Evolutionary conservation across 1,140 invertebrate species (phyloP).

Genomic region (Trachelipus rathkii): DNA sequence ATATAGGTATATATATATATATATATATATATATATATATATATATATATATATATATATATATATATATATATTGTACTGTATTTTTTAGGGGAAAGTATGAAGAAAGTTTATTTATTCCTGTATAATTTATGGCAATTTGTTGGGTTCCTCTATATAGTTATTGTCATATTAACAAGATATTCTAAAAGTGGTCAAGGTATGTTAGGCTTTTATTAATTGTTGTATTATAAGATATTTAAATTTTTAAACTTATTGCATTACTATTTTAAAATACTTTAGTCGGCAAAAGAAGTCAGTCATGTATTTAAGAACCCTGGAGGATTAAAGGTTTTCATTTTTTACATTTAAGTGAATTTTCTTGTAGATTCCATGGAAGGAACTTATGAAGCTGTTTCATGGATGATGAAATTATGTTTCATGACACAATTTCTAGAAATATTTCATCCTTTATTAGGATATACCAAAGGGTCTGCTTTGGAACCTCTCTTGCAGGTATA

Average conservation of each 20-base stretch:
- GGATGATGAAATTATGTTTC: constrained; percentile 72
- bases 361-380: constrained; percentile 62
- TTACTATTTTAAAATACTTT: too few species aligned
- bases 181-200: constrained; percentile 69
- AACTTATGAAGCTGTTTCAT: constrained; percentile 71
- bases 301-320: too few species aligned
- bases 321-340: too few species aligned
- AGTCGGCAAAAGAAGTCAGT: too few species aligned
- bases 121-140: constrained; percentile 89
- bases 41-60: too few species aligned
- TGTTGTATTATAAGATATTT: too few species aligned
- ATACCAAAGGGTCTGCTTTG: constrained; percentile 66
- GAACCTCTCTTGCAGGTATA: constrained; percentile 57
- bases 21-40: too few species aligned
- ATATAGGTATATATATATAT: too few species aligned
- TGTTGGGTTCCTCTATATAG: constrained; percentile 75
- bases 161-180: constrained; percentile 67
- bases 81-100: constrained; percentile 63
- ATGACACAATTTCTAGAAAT: constrained; percentile 80
- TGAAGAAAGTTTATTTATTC: constrained; percentile 78
- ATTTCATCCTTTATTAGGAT: constrained; percentile 81
- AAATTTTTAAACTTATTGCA: too few species aligned
- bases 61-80: too few species aligned
- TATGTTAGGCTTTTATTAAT: constrained; percentile 48
- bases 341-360: not conserved